Evolutionary conservation across 2,113 vertebrate genomes (phyloP), one percentile per base, ranked within the genome.

Genomic region (Sapayoa aenigma): DNA sequence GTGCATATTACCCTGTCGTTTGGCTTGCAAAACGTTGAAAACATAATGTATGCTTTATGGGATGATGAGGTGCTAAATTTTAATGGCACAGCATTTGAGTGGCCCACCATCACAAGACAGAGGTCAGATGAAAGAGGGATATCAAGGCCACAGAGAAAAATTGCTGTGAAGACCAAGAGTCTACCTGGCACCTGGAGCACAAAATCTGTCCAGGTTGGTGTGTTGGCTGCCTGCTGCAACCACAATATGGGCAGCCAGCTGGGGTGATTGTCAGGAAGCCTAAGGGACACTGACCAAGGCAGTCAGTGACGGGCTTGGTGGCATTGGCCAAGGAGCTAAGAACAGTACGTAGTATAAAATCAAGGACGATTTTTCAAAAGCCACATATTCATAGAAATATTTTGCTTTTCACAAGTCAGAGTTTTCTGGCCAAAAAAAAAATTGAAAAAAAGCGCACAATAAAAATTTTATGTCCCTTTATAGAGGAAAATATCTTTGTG

Each of bases 41-140:
- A 73, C 60, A n/a, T 35, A 4, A 56, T 6, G 6, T 19, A 16
- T 50, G 20, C 9, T 66, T 50, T 42, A 30, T 21, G 30, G 58
- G 25, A 44, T 23, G 25, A 14, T 42, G 30, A 72, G 14, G 23
- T 59, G 55, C 27, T 49, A 65, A 50, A 12, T 35, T 10, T 50
- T 58, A 50, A 27, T 56, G 42, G n/a, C n/a, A 37, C 53, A 63
- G 20, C n/a, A 24, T 10, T 41, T 71, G 19, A 33, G 21, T 33
- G 0, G 1, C 25, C 16, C 14, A 14, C 10, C 17, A 25, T 25
- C 3, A 0, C 31, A 58, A n/a, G 68, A 33, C 2, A 44, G 31
- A n/a, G 72, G 28, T 10, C 21, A 19, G 42, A 59, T 35, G n/a
- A 31, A 53, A 65, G 8, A 74, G 8, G 3, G 6, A 22, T 22